Base-by-base conservation (phyloP, 2,888 invertebrate genomes). In the Hyles lineata region DNA sequence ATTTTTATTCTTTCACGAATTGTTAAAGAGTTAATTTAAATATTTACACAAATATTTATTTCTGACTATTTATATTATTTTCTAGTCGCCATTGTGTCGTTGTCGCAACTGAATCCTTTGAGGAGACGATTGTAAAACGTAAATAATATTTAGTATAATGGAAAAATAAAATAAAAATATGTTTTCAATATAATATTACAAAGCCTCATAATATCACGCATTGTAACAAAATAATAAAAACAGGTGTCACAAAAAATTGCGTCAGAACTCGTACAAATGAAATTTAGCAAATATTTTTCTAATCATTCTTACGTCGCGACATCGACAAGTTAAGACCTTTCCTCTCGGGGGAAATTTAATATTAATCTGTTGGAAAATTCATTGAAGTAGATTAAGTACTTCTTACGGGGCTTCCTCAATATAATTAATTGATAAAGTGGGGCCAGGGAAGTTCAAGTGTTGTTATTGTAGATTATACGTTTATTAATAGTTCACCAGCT, bases 341-440 rank as follows among this genome's bases (percentile, higher is more conserved):
- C 73, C 76, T 76, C 75, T 73, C 74, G 74, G 76, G 74, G 74
- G 79, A 85, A 83, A 84, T 84, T 83, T 76, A 85, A 86, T 83
- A 84, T 84, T 83, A 86, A 85, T 87, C 83, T 83, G 80, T 84
- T 79, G 81, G 75, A 80, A 85, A 86, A 83, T 82, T 83, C 76
- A 76, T 79, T 75, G 72, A 83, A 81, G 76, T 74, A 76, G 77
- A 80, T 82, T 82, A 83, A 80, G 78, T 78, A 79, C 76, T 80
- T 80, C 72, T 76, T 74, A 76, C 72, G 73, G 70, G 72, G 76
- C 67, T 71, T 80, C 78, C 76, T 76, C 71, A 73, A 76, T 82
- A 70, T 76, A 80, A 79, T 80, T 77, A 76, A 75, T 76, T 79
- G 72, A 78, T 78, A 75, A 81, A 79, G 73, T 74, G 73, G 70